A percentile compares a stretch with the other conserved stretches of the same genome.
phyloP scores from a whole-genome alignment of 2,797 vertebrate genomes.

The Eulemur coronatus region DNA sequence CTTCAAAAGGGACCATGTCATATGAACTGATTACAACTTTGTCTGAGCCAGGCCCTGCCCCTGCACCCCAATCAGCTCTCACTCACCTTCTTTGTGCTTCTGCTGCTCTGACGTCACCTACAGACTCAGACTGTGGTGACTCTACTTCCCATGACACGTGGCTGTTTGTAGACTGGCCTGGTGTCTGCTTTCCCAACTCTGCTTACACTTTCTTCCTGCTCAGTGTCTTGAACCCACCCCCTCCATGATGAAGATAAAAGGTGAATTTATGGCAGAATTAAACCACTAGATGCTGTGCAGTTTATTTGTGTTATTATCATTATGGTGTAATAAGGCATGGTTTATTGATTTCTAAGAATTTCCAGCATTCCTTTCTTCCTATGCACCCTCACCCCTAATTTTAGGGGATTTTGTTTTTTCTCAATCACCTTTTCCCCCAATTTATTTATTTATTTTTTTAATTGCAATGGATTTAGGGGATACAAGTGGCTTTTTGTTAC shows the following conservation, averaged over 20 bases:
- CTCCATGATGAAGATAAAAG: background rate
- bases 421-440: background rate
- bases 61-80: background rate
- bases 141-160: background rate
- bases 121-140: fast-evolving
- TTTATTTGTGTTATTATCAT: background rate
- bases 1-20: background rate
- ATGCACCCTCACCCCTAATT: fast-evolving
- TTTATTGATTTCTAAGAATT: background rate
- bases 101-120: fast-evolving
- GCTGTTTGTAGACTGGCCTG: background rate
- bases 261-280: background rate
- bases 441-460: background rate
- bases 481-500: background rate
- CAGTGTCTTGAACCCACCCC: background rate
- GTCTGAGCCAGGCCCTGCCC: background rate
- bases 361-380: background rate
- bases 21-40: background rate
- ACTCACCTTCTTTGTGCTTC: background rate
- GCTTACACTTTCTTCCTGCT: background rate
- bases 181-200: background rate
- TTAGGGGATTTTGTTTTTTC: background rate
- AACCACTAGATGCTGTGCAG: background rate
- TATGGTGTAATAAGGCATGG: background rate
- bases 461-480: background rate